Evolutionary conservation across 2,888 invertebrate species (phyloP), one percentile per base, ranked within the genome.

Genomic region (Lathronympha strigana): DNA sequence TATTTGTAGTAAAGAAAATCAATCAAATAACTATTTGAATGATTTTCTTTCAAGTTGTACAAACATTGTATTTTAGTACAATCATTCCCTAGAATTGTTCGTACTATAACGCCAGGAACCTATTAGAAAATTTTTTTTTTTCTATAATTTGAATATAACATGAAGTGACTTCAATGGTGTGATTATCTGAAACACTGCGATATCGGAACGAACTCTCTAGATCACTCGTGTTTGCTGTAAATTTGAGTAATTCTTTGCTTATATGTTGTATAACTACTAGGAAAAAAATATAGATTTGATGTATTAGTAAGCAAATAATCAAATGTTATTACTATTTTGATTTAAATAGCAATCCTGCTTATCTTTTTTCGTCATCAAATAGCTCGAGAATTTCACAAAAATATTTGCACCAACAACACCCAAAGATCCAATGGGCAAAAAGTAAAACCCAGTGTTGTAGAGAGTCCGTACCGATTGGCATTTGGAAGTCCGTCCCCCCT

Each of bases 71-170:
- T 19, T 15, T 38, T 38, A 49, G 63, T 63, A 63, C 28, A 55
- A 55, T 21, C 28, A 63, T 49, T 63, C 49, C 63, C 63, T 40
- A 13, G 21, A 31, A 38, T 40, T 40, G 36, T 49, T 31, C 21
- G 33, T 43, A 53, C 4, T 21, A 9, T 21, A 40, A 51, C 23
- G 40, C 51, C 19, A 31, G 23, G 43, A 43, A 61, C 31, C 15
- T 53, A 23, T 53, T 61, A 53, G 51, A 61, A 61, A 61, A 61
- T 53, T 61, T 53, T 43, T 21, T 51, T 21, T 43, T 13, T 43
- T 15, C n/a, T 36, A 23, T 9, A 21, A 15, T 38, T 23, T 53
- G 6, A 53, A 55, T 28, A 17, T 23, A 33, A 33, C 15, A 25
- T 38, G 17, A 28, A 17, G 23, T 43, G 55, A 38, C 53, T 38